Evolutionary conservation across 1,140 invertebrate genomes (phyloP), one percentile per base, ranked within the genome.

Genomic region (Apolygus lucorum): DNA sequence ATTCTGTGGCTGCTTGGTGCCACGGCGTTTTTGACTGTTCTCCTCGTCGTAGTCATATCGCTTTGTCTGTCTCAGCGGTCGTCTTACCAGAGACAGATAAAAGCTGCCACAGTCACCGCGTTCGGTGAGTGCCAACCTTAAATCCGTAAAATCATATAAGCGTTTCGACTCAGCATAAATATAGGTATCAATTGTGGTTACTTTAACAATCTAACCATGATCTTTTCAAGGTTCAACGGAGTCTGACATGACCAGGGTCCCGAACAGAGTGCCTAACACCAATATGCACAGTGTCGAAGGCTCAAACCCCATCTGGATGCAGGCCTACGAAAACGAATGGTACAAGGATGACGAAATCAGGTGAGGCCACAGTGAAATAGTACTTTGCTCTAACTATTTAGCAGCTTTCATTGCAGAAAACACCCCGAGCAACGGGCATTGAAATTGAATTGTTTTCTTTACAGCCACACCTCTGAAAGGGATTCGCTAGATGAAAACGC

Each of bases 231-330:
- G 86, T 64, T 79, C 82, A 24, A 82, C 83, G 66, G 88, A 92
- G 74, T 90, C 88, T 0, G 88, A 90, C 76, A 86, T 90, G 64
- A 87, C 89, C 22, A 81, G 87, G 69, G 72, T 73, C 14, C 83
- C 85, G 17, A 86, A 87, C 29, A 81, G 89, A 73, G 92, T 96
- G 2, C 94, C 94, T 1, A 96, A 96, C 76, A 96, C 94, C 1
- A 96, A 96, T 78, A 93, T 93, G 77, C 93, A 96, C 77, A 94
- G 92, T 74, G 87, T 90, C 2, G 92, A 95, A 79, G 94, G 93
- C 29, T 94, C 91, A 8, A 96, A 96, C 82, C 93, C 94, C 0
- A 95, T 96, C 74, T 96, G 93, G 93, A 86, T 96, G 79, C 90
- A 93, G 75, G 90, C 92, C 4, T 95, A 95, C 76, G 92, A 95